A percentile compares a stretch with the other conserved stretches of the same genome.
phyloP scores from a whole-genome alignment of 2,797 vertebrate genomes.

The Phalloptychus januarius region DNA sequence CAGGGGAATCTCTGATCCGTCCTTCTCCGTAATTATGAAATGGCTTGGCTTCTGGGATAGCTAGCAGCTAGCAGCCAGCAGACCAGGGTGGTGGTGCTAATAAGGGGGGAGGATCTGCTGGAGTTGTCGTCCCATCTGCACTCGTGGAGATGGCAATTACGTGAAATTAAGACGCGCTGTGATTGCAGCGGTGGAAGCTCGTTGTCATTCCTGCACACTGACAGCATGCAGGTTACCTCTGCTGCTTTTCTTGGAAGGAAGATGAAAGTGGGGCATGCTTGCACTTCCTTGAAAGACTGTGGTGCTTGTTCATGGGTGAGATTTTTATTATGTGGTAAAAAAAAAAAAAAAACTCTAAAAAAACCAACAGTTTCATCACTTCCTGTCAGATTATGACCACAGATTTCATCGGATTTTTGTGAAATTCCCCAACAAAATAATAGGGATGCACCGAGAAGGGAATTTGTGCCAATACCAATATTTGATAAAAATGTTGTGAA shows the following conservation, averaged over 20 bases:
- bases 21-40: slow-evolving; percentile 48
- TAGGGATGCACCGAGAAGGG: neutral
- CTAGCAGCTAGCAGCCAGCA: slow-evolving; percentile 27
- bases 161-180: slow-evolving; percentile 31
- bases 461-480: neutral
- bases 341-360: accelerated
- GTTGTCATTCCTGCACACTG: slow-evolving; percentile 18
- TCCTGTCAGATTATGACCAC: neutral
- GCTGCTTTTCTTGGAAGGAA: slow-evolving; percentile 12
- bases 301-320: neutral
- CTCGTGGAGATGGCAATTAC: slow-evolving; percentile 42
- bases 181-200: slow-evolving; percentile 14
- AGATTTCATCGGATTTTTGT: neutral
- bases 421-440: neutral
- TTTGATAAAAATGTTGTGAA: neutral
- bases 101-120: slow-evolving; percentile 16
- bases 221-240: slow-evolving; percentile 26
- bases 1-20: neutral
- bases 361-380: neutral
- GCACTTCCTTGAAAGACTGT: neutral
- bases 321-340: neutral
- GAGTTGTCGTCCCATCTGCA: slow-evolving; percentile 9
- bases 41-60: slow-evolving; percentile 28
- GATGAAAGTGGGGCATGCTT: slow-evolving; percentile 2
- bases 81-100: slow-evolving; percentile 49